phyloP scores from a whole-genome alignment of 2,888 invertebrate species.

The Erannis defoliaria region DNA sequence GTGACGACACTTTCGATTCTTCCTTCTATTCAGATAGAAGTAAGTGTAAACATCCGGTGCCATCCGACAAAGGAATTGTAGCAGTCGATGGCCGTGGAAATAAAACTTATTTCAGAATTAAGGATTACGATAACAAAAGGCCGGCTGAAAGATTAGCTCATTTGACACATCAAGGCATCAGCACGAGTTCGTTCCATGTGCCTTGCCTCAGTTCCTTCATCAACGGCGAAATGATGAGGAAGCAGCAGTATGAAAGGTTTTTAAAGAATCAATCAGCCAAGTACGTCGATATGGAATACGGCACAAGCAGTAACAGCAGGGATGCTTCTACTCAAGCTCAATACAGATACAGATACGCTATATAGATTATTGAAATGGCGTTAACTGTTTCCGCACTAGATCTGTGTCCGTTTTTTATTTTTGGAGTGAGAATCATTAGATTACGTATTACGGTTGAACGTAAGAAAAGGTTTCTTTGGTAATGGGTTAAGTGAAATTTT shows the following conservation, averaged over 20 bases:
- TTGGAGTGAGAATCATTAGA: constrained; percentile 55
- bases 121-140: constrained; percentile 58
- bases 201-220: constrained; percentile 78
- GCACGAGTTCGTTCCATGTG: constrained; percentile 75
- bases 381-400: neutral
- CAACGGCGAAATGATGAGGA: constrained; percentile 64
- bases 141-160: constrained; percentile 60
- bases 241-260: constrained; percentile 59
- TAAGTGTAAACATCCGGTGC: constrained; percentile 67
- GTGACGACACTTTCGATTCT: constrained; percentile 17
- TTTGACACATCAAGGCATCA: constrained; percentile 67
- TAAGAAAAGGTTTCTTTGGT: constrained; percentile 64
- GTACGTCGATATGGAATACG: constrained; percentile 15
- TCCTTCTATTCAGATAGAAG: constrained; percentile 44
- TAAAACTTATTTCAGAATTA: constrained; percentile 70
- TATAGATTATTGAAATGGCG: constrained; percentile 1
- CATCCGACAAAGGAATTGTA: constrained; percentile 71
- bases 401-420: constrained; percentile 30
- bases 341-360: constrained; percentile 12
- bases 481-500: constrained; percentile 70
- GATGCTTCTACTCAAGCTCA: constrained; percentile 5
- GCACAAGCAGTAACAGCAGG: constrained; percentile 11
- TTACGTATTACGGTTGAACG: neutral
- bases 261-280: constrained; percentile 16
- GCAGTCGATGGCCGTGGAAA: constrained; percentile 67